Evolutionary conservation across 2,797 vertebrate genomes (phyloP).

Genomic region (Craterocephalus amniculus): DNA sequence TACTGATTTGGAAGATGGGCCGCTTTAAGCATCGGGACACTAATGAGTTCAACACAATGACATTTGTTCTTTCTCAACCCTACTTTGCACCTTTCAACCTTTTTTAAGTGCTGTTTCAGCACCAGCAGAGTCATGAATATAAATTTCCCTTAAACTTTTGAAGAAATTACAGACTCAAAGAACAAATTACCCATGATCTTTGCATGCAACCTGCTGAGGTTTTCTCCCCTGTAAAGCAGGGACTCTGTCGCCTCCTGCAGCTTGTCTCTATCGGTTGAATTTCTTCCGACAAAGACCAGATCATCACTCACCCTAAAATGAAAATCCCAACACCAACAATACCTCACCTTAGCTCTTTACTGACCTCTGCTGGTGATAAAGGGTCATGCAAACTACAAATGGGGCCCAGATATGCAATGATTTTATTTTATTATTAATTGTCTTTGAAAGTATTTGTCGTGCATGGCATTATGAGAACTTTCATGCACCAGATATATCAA

Average conservation of each 20-base stretch:
- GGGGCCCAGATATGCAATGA: too few relatives aligned
- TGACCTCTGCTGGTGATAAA: slow-evolving; percentile 58
- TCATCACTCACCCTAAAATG: neutral
- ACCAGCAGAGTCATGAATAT: slow-evolving; percentile 1
- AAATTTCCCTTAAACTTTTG: slow-evolving; percentile 12
- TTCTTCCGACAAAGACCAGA: slow-evolving; percentile 24
- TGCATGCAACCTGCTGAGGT: slow-evolving; percentile 28
- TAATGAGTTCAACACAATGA: slow-evolving; percentile 52
- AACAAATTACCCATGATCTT: neutral
- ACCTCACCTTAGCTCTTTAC: slow-evolving; percentile 46
- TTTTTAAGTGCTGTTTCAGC: slow-evolving; percentile 22
- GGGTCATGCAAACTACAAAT: too few relatives aligned
- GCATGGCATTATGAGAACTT: too few relatives aligned
- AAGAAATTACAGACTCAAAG: slow-evolving; percentile 1
- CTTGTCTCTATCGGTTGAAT: slow-evolving; percentile 27
- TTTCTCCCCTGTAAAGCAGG: slow-evolving; percentile 12
- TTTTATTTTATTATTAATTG: too few relatives aligned
- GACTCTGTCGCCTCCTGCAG: slow-evolving; percentile 46
- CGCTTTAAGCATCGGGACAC: slow-evolving; percentile 50
- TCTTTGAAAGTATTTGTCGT: too few relatives aligned
- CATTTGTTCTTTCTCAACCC: slow-evolving; percentile 24
- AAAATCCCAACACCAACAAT: neutral
- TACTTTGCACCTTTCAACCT: slow-evolving; percentile 18
- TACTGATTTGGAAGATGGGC: slow-evolving; percentile 37
- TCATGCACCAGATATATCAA: too few relatives aligned